A percentile compares a stretch with the other conserved stretches of the same genome.
Evolutionary conservation across 2,113 vertebrate genomes (phyloP).

Genomic region (Hippocampus abdominalis): DNA sequence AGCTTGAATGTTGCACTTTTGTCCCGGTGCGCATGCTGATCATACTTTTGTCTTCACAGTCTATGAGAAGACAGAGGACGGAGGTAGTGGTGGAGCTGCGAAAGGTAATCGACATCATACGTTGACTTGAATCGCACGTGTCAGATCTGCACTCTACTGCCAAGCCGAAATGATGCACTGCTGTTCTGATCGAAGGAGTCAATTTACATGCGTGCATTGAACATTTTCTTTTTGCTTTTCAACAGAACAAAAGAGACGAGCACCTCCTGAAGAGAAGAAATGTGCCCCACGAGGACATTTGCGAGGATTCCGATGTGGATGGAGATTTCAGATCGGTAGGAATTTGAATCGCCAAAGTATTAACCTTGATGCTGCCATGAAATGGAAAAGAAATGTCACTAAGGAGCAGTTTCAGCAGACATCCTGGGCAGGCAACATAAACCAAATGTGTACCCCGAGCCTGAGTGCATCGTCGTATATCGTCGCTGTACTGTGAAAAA

Average conservation of each 20-base stretch:
- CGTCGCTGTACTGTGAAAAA: too few relatives aligned
- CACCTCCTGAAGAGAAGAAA: constrained; percentile 97
- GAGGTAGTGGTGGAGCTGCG: constrained; percentile 97
- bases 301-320: constrained; percentile 93
- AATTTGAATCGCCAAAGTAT: neutral
- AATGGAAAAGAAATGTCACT: too few relatives aligned
- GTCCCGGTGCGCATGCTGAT: neutral
- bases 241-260: constrained; percentile 95
- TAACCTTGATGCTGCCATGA: too few relatives aligned
- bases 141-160: neutral
- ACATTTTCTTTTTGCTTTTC: constrained; percentile 2
- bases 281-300: constrained; percentile 93
- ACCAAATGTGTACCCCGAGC: too few relatives aligned
- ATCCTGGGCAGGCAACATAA: too few relatives aligned
- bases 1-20: neutral
- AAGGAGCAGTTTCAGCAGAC: too few relatives aligned
- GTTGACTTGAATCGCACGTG: neutral
- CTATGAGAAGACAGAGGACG: constrained; percentile 98
- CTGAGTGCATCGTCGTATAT: too few relatives aligned
- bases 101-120: constrained; percentile 77
- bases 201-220: neutral
- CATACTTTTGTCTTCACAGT: constrained; percentile 67
- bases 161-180: neutral
- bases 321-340: constrained; percentile 94
- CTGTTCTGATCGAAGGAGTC: neutral